Conservation (phyloP, 1,140 invertebrate genomes). For the Centruroides vittatus region DNA sequence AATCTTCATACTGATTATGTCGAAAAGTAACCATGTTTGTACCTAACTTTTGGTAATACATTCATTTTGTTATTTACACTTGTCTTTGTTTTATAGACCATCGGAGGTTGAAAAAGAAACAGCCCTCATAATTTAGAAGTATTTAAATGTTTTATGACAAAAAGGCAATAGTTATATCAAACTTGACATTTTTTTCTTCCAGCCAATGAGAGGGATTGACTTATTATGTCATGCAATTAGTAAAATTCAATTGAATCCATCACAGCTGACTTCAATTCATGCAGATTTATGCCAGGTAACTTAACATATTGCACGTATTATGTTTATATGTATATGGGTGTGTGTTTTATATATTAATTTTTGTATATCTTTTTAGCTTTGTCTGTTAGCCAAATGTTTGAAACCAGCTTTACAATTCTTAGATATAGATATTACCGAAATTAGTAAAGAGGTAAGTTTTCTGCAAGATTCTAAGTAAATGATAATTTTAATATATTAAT, state of each 20-base stretch:
- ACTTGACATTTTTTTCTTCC: conserved; percentile 16
- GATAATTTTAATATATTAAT: neutral
- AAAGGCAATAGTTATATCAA: too few species aligned
- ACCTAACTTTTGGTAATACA: too few species aligned
- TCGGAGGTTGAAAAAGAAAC: too few species aligned
- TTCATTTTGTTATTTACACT: too few species aligned
- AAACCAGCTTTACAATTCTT: conserved; percentile 80
- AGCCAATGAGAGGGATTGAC: conserved; percentile 68
- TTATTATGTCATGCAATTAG: conserved; percentile 67
- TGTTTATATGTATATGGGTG: neutral
- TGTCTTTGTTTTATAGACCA: too few species aligned
- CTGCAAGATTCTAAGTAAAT: neutral
- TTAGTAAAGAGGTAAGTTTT: conserved; percentile 55
- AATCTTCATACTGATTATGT: too few species aligned
- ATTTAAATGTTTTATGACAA: neutral
- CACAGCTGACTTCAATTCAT: conserved; percentile 84
- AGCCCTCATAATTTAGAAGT: neutral
- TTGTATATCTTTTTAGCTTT: conserved; percentile 37
- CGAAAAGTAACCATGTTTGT: too few species aligned
- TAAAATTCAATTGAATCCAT: conserved; percentile 72
- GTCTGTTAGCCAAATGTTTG: conserved; percentile 78
- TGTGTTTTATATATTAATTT: neutral
- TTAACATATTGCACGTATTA: neutral
- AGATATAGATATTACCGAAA: conserved; percentile 79
- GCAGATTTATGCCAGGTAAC: conserved; percentile 69